A percentile compares a stretch with the other conserved stretches of the same genome.
phyloP scores from a whole-genome alignment of 2,888 invertebrate genomes.

The Sinelater perroti region DNA sequence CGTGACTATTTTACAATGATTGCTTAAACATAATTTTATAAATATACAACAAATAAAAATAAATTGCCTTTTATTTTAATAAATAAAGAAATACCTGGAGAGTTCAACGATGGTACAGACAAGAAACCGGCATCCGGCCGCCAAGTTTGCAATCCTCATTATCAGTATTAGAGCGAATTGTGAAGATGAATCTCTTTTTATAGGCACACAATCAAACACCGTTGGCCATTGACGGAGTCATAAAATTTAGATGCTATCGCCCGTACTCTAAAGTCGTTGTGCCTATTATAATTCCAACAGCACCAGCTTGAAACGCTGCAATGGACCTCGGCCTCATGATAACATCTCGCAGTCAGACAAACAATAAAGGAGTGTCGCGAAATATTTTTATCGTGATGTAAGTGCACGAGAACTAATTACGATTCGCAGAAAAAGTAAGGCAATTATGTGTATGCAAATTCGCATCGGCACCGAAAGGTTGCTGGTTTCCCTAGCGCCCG shows the following conservation, averaged over 20 bases:
- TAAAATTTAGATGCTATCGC: background rate
- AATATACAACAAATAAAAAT: background rate
- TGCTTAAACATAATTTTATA: too few species aligned
- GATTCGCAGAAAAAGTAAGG: slow-evolving; percentile 1
- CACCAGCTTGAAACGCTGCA: slow-evolving; percentile 1
- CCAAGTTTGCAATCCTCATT: background rate
- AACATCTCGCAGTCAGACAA: slow-evolving; percentile 15
- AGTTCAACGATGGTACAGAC: slow-evolving; percentile 4
- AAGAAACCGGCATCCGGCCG: background rate
- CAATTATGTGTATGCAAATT: slow-evolving; percentile 2
- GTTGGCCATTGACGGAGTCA: background rate
- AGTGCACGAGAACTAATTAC: slow-evolving; percentile 7
- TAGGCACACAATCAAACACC: background rate
- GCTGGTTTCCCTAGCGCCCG: background rate
- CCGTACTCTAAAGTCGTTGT: background rate
- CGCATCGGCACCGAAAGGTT: too few species aligned
- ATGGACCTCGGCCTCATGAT: slow-evolving; percentile 4
- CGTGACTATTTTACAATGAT: too few species aligned
- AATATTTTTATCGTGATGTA: slow-evolving; percentile 22
- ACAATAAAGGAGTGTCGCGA: slow-evolving; percentile 21
- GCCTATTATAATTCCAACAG: background rate
- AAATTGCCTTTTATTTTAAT: background rate
- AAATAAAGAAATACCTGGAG: slow-evolving; percentile 1
- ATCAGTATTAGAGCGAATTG: background rate
- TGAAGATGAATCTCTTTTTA: background rate